Conservation (phyloP, 2,888 invertebrate genomes). For the Drosophila putrida region DNA sequence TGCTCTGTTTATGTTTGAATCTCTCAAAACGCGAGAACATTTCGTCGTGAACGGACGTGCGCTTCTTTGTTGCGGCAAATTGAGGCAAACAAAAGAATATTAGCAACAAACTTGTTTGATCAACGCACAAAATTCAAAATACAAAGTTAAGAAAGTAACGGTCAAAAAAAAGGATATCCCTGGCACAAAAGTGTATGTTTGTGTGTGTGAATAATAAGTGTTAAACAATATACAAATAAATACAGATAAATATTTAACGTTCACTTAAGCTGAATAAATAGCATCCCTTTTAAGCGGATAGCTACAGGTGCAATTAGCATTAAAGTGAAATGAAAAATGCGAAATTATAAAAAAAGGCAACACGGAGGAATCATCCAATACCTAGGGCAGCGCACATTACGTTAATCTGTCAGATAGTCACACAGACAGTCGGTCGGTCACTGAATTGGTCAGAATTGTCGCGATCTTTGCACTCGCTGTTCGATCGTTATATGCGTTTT, state of each 20-base stretch:
- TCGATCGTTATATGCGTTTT: constrained; percentile 43
- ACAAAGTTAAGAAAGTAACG: not conserved
- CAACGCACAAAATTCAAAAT: constrained; percentile 13
- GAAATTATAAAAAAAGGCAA: not conserved
- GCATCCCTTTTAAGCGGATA: constrained; percentile 4
- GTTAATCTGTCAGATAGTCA: constrained; percentile 21
- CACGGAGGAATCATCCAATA: not conserved
- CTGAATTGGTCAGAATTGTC: constrained; percentile 39
- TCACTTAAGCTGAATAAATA: not conserved
- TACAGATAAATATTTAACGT: not conserved
- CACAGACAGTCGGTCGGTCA: constrained; percentile 16
- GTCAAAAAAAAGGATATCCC: constrained; percentile 17
- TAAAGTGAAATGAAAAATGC: constrained; percentile 2
- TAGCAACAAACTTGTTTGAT: constrained; percentile 67
- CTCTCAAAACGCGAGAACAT: constrained; percentile 74
- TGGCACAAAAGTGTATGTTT: constrained; percentile 29
- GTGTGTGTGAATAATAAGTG: constrained; percentile 17
- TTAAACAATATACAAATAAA: not conserved
- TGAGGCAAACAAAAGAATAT: constrained; percentile 60
- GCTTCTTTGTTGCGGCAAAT: constrained; percentile 26
- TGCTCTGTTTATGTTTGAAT: constrained; percentile 68
- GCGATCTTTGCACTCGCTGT: constrained; percentile 60
- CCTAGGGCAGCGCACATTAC: not conserved
- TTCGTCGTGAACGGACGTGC: constrained; percentile 75
- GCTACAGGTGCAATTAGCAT: constrained; percentile 46